Evolutionary conservation across 2,888 invertebrate genomes (phyloP).

Genomic region (Saturnia pavonia): DNA sequence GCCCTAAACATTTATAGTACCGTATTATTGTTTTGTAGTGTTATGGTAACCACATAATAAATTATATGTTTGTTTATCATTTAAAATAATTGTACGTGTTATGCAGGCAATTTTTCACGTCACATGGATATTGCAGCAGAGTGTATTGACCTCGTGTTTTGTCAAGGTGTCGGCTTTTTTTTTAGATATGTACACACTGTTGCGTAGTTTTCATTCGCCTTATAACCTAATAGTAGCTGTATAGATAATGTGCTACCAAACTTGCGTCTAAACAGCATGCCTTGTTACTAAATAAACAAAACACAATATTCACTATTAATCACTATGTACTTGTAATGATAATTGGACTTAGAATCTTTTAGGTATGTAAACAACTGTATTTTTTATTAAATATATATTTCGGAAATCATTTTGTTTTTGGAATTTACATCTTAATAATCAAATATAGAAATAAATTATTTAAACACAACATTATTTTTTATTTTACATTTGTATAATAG

Average conservation of each 20-base stretch:
- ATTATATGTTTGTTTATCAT: slow-evolving; percentile 18
- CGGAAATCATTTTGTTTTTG: neutral
- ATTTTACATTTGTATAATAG: no score
- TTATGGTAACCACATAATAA: neutral
- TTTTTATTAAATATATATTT: neutral
- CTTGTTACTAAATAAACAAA: slow-evolving; percentile 6
- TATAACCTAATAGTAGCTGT: slow-evolving; percentile 13
- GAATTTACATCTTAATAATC: no score
- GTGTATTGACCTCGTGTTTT: slow-evolving; percentile 83
- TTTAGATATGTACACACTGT: slow-evolving; percentile 77
- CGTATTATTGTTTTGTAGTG: neutral
- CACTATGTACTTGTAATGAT: neutral
- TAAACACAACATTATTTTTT: no score
- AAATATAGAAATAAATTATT: no score
- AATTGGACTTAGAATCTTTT: neutral
- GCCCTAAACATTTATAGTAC: slow-evolving; percentile 1
- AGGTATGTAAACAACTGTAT: neutral
- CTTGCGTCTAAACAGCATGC: neutral
- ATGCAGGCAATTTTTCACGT: slow-evolving; percentile 56
- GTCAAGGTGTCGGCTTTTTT: slow-evolving; percentile 80
- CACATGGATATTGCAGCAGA: slow-evolving; percentile 76
- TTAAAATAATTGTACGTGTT: slow-evolving; percentile 27
- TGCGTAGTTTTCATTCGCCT: slow-evolving; percentile 68
- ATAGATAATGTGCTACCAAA: slow-evolving; percentile 15
- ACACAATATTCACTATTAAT: neutral